Percentiles rank a stretch among this genome's conserved stretches.
These are phyloP conservation scores for Aegithalos caudatus DNA, from an alignment of 2,113 vertebrate species.

Conservation along the genomic window DNA sequence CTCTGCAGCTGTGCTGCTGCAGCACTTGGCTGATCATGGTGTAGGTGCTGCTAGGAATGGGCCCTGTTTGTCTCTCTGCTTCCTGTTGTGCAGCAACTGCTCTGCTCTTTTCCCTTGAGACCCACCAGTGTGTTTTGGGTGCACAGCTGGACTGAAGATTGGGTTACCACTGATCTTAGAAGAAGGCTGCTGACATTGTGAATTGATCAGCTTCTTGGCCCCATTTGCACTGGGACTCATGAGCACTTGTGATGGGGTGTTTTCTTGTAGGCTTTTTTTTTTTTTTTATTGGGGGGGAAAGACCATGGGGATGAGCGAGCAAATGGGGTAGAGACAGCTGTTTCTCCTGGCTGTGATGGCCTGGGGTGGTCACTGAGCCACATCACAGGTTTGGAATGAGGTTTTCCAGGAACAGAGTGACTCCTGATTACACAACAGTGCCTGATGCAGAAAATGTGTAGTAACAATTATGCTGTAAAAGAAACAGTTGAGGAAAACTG, in stretches of 20 bases:
- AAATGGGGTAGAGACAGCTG: rapidly evolving
- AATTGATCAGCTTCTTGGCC: neutral
- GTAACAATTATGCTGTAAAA: neutral
- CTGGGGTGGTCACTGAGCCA: neutral
- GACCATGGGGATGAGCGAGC: rapidly evolving
- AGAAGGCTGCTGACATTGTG: neutral
- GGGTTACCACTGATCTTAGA: neutral
- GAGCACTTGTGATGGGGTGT: neutral
- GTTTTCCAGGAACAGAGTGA: neutral
- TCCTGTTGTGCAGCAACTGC: neutral
- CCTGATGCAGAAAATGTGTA: neutral
- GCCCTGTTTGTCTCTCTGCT: neutral
- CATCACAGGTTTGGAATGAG: neutral
- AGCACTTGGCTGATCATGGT: neutral
- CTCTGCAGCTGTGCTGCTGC: neutral
- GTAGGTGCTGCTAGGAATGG: neutral
- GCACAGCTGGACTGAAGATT: neutral
- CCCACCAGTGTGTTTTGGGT: neutral
- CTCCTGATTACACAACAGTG: neutral
- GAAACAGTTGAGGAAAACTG: neutral
- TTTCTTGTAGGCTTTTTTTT: neutral
- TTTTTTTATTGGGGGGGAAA: neutral
- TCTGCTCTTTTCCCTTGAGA: neutral
- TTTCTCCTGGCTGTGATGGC: neutral
- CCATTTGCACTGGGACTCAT: neutral